phyloP scores from a whole-genome alignment of 1,140 invertebrate genomes.

The Calliopsis andreniformis region DNA sequence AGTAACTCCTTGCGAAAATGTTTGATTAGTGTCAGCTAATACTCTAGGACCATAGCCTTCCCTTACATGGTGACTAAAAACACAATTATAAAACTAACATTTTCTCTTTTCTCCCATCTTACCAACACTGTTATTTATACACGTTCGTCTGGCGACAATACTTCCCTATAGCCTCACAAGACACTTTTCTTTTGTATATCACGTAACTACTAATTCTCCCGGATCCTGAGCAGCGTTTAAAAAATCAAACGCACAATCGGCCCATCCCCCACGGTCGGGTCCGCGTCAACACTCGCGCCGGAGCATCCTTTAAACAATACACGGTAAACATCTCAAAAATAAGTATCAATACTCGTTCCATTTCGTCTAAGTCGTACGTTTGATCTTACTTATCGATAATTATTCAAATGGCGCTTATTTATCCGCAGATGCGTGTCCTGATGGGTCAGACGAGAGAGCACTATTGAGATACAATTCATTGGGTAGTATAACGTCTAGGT shows the following conservation, averaged over 20 bases:
- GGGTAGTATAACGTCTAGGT: conserved; percentile 31
- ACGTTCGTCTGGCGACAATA: conserved; percentile 42
- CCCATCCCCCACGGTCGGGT: no score
- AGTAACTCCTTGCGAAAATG: no score
- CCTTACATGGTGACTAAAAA: conserved; percentile 42
- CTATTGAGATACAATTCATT: conserved; percentile 40
- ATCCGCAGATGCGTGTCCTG: conserved; percentile 7
- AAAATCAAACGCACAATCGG: conserved; percentile 21
- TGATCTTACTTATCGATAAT: conserved; percentile 43
- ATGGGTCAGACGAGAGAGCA: conserved; percentile 34
- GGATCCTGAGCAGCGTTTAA: not conserved
- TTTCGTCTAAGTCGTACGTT: conserved; percentile 45
- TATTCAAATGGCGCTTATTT: conserved; percentile 45
- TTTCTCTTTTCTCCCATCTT: conserved; percentile 41
- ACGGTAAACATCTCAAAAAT: conserved; percentile 48
- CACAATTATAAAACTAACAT: conserved; percentile 61
- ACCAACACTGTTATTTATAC: conserved; percentile 45
- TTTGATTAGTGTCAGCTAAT: no score
- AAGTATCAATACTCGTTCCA: conserved; percentile 56
- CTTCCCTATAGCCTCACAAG: conserved; percentile 46
- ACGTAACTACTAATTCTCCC: conserved; percentile 23
- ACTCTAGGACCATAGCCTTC: no score
- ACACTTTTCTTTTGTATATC: conserved; percentile 25
- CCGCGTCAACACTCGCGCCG: conserved; percentile 5
- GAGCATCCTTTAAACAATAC: conserved; percentile 31